Evolutionary conservation across 2,888 invertebrate genomes (phyloP).

Genomic region (Agrochola lychnidis): DNA sequence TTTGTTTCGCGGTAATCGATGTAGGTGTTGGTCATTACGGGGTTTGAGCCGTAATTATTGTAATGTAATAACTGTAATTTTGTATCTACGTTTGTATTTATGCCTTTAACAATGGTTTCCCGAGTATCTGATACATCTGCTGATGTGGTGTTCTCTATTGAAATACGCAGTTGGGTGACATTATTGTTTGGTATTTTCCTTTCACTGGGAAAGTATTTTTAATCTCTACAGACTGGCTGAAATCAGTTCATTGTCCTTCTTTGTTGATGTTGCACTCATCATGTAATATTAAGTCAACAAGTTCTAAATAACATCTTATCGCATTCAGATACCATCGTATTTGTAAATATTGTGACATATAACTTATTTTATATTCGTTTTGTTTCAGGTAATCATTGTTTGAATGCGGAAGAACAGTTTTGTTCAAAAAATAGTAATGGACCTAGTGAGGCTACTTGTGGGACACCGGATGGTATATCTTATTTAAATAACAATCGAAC

Average conservation of each 20-base stretch:
- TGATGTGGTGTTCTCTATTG: neutral
- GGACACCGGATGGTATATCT: slow-evolving; percentile 16
- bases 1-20: slow-evolving; percentile 32
- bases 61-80: slow-evolving; percentile 14
- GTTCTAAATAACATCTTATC: slow-evolving; percentile 45
- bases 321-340: slow-evolving; percentile 18
- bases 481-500: slow-evolving; percentile 37
- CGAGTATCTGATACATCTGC: neutral
- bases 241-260: slow-evolving; percentile 54
- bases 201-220: slow-evolving; percentile 39
- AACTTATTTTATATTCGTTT: slow-evolving; percentile 56
- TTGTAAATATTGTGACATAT: slow-evolving; percentile 41
- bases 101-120: slow-evolving; percentile 2
- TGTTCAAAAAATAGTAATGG: slow-evolving; percentile 12
- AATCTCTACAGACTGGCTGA: slow-evolving; percentile 15
- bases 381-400: slow-evolving; percentile 70
- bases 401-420: neutral
- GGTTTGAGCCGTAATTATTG: slow-evolving; percentile 10
- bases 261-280: slow-evolving; percentile 44
- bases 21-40: slow-evolving; percentile 6
- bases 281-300: slow-evolving; percentile 44
- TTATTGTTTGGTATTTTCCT: slow-evolving; percentile 9
- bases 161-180: neutral
- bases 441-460: slow-evolving; percentile 25
- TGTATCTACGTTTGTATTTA: neutral